Conservation (phyloP, 1,140 invertebrate genomes). For the Lepidotrigona ventralis region DNA sequence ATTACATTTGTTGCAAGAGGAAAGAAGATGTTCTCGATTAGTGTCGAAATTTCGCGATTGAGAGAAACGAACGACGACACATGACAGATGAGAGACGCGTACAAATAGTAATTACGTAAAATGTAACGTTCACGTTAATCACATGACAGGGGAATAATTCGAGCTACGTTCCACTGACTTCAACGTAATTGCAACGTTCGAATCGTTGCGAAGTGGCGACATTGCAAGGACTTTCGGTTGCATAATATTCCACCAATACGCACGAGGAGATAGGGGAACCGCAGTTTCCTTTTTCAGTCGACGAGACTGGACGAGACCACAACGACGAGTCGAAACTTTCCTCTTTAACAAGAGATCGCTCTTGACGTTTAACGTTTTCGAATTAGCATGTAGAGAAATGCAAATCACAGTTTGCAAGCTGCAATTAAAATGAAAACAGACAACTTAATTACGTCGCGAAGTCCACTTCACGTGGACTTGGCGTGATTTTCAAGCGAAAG, state of each 20-base stretch:
- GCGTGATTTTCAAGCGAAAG: background rate
- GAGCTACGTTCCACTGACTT: background rate
- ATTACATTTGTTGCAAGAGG: no score
- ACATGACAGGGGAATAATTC: slow-evolving; percentile 2
- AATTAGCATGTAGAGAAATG: background rate
- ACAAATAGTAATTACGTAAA: background rate
- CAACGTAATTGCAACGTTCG: slow-evolving; percentile 23
- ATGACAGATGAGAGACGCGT: background rate
- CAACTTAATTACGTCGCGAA: background rate
- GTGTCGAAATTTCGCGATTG: background rate
- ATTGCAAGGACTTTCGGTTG: slow-evolving; percentile 41
- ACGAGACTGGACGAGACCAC: slow-evolving; percentile 6
- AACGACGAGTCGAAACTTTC: background rate
- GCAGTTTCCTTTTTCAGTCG: slow-evolving; percentile 3
- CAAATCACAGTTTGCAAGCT: background rate
- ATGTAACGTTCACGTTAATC: background rate
- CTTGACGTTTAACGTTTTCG: background rate
- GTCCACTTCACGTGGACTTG: background rate
- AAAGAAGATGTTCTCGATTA: no score
- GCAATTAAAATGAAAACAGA: background rate
- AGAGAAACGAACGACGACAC: background rate
- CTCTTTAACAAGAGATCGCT: background rate
- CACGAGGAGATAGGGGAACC: background rate
- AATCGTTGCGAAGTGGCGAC: slow-evolving; percentile 4
- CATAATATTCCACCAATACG: slow-evolving; percentile 26